Evolutionary conservation across 2,113 vertebrate species (phyloP).

Genomic region (Riparia riparia): DNA sequence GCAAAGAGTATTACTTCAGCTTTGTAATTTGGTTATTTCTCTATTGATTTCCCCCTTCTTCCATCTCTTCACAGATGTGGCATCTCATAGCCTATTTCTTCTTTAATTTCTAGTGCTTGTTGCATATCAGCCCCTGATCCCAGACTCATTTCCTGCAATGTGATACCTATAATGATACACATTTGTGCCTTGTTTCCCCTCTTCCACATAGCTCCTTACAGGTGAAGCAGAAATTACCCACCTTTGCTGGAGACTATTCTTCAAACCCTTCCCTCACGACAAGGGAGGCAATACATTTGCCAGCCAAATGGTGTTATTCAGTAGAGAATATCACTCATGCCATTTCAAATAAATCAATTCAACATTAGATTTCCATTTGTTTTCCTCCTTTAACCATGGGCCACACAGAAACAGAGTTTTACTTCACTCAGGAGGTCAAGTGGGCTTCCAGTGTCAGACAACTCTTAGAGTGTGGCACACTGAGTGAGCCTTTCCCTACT

Average conservation of each 20-base stretch:
- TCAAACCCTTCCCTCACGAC: not conserved
- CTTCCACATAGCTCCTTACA: not conserved
- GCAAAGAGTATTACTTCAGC: not conserved
- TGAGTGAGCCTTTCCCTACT: not conserved
- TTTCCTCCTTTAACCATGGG: not conserved
- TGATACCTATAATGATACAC: not conserved
- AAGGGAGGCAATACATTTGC: not conserved
- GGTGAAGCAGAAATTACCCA: not conserved
- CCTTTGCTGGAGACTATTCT: not conserved
- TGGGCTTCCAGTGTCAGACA: not conserved
- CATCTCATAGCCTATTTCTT: not conserved
- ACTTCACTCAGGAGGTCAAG: fast-evolving
- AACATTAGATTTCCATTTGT: not conserved
- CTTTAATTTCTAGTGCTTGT: not conserved
- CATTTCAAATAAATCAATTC: not conserved
- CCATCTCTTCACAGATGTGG: not conserved
- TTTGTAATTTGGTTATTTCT: not conserved
- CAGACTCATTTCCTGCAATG: not conserved
- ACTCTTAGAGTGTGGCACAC: not conserved
- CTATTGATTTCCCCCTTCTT: not conserved
- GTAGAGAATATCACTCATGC: not conserved
- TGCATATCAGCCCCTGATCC: not conserved
- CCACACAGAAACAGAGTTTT: not conserved
- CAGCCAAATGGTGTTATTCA: not conserved
- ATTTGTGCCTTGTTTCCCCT: not conserved